These are phyloP conservation scores for Drosophila fungiperda DNA, from an alignment of 2,888 invertebrate genomes.

Conservation along the genomic window DNA sequence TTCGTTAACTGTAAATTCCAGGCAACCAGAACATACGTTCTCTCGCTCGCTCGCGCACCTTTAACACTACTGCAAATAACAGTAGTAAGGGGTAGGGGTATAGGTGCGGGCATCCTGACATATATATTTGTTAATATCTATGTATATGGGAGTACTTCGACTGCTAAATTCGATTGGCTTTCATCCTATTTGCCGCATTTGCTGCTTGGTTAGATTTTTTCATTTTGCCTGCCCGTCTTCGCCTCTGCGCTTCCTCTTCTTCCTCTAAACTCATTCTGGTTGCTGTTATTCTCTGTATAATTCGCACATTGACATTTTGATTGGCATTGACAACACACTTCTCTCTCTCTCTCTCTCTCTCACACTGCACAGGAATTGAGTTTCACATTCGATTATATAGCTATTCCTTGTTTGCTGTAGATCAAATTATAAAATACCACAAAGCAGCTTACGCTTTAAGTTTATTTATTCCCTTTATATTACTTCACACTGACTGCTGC, in stretches of 20 bases:
- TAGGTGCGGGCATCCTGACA: not conserved
- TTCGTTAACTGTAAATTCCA: slow-evolving; percentile 78
- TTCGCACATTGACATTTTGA: slow-evolving; percentile 76
- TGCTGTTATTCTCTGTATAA: slow-evolving; percentile 35
- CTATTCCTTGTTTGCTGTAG: slow-evolving; percentile 18
- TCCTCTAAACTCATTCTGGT: slow-evolving; percentile 22
- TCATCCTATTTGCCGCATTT: slow-evolving; percentile 78
- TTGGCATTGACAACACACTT: slow-evolving; percentile 75
- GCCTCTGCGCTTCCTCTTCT: slow-evolving; percentile 1
- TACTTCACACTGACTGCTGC: not conserved
- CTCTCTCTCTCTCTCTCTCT: slow-evolving; percentile 47
- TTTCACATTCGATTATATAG: slow-evolving; percentile 49
- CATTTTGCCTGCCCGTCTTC: slow-evolving; percentile 50
- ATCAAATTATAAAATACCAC: slow-evolving; percentile 64
- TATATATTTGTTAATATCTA: slow-evolving; percentile 74
- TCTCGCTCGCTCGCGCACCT: slow-evolving; percentile 32
- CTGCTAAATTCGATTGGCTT: slow-evolving; percentile 73
- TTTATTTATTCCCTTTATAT: slow-evolving; percentile 9
- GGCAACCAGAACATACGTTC: slow-evolving; percentile 58
- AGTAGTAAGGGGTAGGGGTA: not conserved
- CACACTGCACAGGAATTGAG: slow-evolving; percentile 35
- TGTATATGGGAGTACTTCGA: slow-evolving; percentile 41
- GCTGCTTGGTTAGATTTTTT: slow-evolving; percentile 76
- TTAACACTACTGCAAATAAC: slow-evolving; percentile 21
- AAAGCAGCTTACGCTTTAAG: slow-evolving; percentile 54